Conservation (phyloP, 2,888 invertebrate genomes). For the Bellardia bayeri region DNA sequence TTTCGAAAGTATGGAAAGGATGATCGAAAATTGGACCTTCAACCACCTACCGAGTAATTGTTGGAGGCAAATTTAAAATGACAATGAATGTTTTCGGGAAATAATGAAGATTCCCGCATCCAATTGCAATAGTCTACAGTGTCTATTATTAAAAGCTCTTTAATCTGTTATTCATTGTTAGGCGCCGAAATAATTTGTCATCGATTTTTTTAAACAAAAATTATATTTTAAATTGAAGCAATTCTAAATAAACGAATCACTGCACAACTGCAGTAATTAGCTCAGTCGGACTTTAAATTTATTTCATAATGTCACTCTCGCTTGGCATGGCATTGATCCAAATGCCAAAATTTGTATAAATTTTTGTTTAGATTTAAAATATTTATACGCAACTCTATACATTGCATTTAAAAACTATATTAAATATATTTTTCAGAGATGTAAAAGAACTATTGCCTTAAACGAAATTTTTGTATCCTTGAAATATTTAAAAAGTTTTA, state of each 20-base stretch:
- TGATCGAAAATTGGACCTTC: too few species aligned
- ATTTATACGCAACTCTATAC: neutral
- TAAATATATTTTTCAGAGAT: neutral
- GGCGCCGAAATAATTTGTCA: neutral
- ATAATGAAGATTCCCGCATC: too few species aligned
- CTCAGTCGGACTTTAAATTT: neutral
- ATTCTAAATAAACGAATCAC: neutral
- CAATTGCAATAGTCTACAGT: too few species aligned
- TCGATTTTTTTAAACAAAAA: neutral
- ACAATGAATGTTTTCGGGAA: too few species aligned
- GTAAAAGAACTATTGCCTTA: neutral
- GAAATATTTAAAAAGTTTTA: too few species aligned
- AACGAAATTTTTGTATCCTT: neutral
- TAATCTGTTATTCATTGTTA: too few species aligned
- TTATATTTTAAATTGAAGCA: neutral
- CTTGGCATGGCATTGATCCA: slow-evolving; percentile 46
- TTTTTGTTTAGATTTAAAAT: neutral
- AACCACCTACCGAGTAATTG: too few species aligned
- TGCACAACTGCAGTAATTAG: neutral
- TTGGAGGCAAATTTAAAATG: too few species aligned
- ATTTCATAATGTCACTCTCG: slow-evolving; percentile 25
- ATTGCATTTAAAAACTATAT: neutral
- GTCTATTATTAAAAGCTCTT: too few species aligned
- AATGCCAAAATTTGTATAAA: slow-evolving; percentile 5
- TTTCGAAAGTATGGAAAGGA: too few species aligned